Evolutionary conservation across 2,797 vertebrate species (phyloP).

Genomic region (Melopsittacus undulatus): DNA sequence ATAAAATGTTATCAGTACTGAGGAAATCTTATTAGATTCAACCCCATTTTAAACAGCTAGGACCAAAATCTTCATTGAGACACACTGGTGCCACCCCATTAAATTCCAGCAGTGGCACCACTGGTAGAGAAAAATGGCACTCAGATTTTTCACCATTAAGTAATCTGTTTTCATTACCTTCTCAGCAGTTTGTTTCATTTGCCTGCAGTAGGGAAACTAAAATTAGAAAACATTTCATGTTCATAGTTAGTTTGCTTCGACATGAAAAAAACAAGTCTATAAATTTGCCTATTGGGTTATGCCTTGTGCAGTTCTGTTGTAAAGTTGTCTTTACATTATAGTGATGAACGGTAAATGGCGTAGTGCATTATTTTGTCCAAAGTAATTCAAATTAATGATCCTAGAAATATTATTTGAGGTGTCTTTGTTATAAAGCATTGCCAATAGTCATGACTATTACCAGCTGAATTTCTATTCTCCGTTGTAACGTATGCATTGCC

Average conservation of each 20-base stretch:
- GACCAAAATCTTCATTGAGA: slow-evolving; percentile 43
- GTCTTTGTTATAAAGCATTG: slow-evolving; percentile 39
- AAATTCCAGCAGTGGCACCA: slow-evolving; percentile 65
- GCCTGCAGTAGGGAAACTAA: slow-evolving; percentile 57
- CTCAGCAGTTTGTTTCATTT: slow-evolving; percentile 68
- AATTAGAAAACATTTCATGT: slow-evolving; percentile 65
- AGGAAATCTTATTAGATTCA: slow-evolving; percentile 16
- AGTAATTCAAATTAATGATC: slow-evolving; percentile 72
- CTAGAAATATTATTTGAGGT: slow-evolving; percentile 61
- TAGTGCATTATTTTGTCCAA: slow-evolving; percentile 59
- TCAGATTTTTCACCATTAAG: slow-evolving; percentile 55
- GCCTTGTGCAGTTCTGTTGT: slow-evolving; percentile 27
- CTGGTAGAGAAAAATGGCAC: slow-evolving; percentile 47
- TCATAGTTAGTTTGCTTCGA: slow-evolving; percentile 59
- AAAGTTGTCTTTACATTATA: slow-evolving; percentile 47
- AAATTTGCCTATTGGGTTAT: slow-evolving; percentile 64
- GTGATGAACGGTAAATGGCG: slow-evolving; percentile 67
- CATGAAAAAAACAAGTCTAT: slow-evolving; percentile 58
- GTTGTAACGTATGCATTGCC: slow-evolving; percentile 14
- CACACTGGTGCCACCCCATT: slow-evolving; percentile 48
- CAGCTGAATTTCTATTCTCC: slow-evolving; percentile 48
- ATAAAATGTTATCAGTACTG: background rate
- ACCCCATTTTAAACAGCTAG: slow-evolving; percentile 36
- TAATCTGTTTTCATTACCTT: slow-evolving; percentile 69
- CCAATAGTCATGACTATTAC: slow-evolving; percentile 51